Evolutionary conservation across 2,888 invertebrate genomes (phyloP), one percentile per base, ranked within the genome.

Genomic region (Pachymerium ferrugineum): DNA sequence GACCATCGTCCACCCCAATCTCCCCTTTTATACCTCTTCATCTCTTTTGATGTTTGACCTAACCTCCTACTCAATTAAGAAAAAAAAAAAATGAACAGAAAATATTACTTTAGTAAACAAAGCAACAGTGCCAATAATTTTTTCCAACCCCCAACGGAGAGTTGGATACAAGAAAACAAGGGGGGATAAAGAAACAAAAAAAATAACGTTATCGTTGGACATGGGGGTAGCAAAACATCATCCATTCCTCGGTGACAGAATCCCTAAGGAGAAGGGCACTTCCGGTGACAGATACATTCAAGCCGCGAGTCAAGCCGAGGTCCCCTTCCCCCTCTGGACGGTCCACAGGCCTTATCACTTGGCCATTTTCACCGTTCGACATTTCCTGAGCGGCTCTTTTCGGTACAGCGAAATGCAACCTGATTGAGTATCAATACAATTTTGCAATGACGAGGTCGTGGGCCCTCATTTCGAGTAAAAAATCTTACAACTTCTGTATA

Each of bases 361-460:
- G 62, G 62, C 62, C 62, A 62, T 62, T 62, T 62, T 62, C 62
- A 62, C 62, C 62, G 62, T 62, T 28, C 62, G 62, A 62, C 62
- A 62, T 62, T 62, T 62, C 62, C 62, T 62, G 62, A 62, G 62
- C 47, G 47, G 10, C 62, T 10, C 10, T 62, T 62, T 62, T 28
- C 62, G 1, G 6, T 62, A 62, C 28, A n/a, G 2, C 62, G 28
- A 62, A 62, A 22, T 25, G 62, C 62, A 10, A 62, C 28, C 28
- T 14, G 25, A 62, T 62, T 62, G 25, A 62, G 28, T 28, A 28
- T 62, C 62, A 62, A 62, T 62, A 62, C 62, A 62, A 25, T 22
- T 62, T 28, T 62, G 28, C 25, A 12, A 28, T 62, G 28, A 1
- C 28, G 62, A 28, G 28, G 62, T 28, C n/a, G 28, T 14, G 28